These are phyloP conservation scores for Eupleurogrammus muticus DNA, from an alignment of 2,797 vertebrate species.

Conservation along the genomic window DNA sequence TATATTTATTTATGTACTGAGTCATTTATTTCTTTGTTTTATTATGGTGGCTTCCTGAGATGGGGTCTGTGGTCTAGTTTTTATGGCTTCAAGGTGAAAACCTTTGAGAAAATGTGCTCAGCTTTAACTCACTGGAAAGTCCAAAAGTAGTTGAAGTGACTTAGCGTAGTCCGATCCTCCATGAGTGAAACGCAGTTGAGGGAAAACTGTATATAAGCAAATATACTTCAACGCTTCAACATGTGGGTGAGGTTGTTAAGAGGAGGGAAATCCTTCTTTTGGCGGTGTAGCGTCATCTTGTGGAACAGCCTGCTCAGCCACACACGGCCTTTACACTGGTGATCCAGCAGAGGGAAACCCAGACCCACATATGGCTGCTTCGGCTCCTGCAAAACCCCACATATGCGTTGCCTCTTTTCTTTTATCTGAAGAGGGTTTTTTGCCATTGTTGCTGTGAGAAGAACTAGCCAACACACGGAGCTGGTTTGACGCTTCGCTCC, in stretches of 20 bases:
- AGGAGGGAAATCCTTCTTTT: slow-evolving; percentile 40
- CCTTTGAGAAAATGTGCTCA: too few species aligned
- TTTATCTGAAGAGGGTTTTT: neutral
- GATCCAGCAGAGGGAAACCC: slow-evolving; percentile 74
- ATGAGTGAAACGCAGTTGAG: too few species aligned
- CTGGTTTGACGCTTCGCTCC: neutral
- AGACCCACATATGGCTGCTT: slow-evolving; percentile 34
- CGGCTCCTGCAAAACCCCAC: neutral
- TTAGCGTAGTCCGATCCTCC: too few species aligned
- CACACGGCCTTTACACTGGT: slow-evolving; percentile 26
- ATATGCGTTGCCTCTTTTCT: slow-evolving; percentile 7
- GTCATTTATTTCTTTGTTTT: too few species aligned
- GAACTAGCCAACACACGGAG: neutral
- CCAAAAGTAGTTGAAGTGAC: too few species aligned
- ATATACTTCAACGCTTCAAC: neutral
- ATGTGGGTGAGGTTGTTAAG: neutral
- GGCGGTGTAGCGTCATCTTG: slow-evolving; percentile 52
- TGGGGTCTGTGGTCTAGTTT: too few species aligned
- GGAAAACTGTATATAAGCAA: too few species aligned
- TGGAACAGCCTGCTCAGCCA: slow-evolving; percentile 46
- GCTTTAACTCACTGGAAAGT: too few species aligned
- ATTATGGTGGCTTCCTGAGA: too few species aligned
- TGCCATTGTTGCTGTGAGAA: neutral
- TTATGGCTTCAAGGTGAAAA: too few species aligned
- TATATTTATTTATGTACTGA: too few species aligned